Evolutionary conservation across 1,140 invertebrate genomes (phyloP), one percentile per base, ranked within the genome.

Genomic region (Stegodyphus dumicola): DNA sequence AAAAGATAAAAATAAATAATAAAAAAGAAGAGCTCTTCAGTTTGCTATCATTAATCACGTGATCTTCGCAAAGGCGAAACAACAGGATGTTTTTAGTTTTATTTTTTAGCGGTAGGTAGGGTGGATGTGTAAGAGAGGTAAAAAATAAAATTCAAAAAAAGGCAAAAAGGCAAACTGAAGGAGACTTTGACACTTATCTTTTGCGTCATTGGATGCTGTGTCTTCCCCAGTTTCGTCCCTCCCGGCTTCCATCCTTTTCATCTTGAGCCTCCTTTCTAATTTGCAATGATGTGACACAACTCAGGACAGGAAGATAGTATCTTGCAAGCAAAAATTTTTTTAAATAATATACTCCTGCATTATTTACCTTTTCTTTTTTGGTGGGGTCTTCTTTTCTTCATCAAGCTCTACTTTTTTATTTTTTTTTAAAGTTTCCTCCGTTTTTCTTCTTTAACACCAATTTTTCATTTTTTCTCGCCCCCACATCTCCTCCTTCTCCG

Each of bases 31-130:
- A 73, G 84, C 75, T 86, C 84, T 86, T 78, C 76, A 86, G 84
- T 86, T 85, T 86, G 70, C 84, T 78, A 86, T 86, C 84, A 86
- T 86, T 86, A 86, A 86, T 86, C 84, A 86, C 84, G 75, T 77
- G 84, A 86, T 86, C 84, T 85, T 64, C n/a, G n/a, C 53, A 53
- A 69, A 75, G 73, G 15, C 75, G 70, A 86, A 86, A 86, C 81
- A 85, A 85, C 81, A 85, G 73, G 81, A 75, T 76, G 70, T 67
- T 76, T 85, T 85, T 69, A 51, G 65, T 69, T 85, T 77, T 85
- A 69, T 85, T 83, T 83, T 74, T 52, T 83, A 48, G 13, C 60
- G 76, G 76, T 67, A n/a, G 51, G 65, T 33, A 65, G 77, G 17
- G 18, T 51, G 18, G 33, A 9, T 15, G 49, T 9, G 53, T 64